A percentile compares a stretch with the other conserved stretches of the same genome.
Evolutionary conservation across 2,888 invertebrate species (phyloP).

Genomic region (Didymodactylos carnosus): DNA sequence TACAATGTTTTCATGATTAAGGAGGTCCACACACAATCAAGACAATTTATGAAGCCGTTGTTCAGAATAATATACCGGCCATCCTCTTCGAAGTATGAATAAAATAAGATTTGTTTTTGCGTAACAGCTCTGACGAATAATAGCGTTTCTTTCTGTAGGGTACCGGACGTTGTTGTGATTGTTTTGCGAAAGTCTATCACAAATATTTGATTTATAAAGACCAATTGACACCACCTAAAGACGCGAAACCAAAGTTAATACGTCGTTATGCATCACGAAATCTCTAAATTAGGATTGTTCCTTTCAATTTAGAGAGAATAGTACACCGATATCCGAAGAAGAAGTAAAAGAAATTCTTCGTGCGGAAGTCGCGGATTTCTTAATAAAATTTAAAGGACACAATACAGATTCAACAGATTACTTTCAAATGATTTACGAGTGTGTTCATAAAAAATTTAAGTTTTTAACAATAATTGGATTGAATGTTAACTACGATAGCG

Average conservation of each 20-base stretch:
- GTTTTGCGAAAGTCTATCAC: not conserved
- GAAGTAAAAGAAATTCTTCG: not conserved
- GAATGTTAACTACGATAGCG: not conserved
- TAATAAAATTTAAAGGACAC: not conserved
- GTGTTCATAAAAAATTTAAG: not conserved
- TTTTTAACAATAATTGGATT: not conserved
- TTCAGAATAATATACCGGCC: not conserved
- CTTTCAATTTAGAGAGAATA: not conserved
- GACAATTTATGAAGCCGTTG: not conserved
- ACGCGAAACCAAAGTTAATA: not conserved
- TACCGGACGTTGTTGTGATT: not conserved
- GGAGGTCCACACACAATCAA: conserved; percentile 32
- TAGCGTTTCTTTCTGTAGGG: too few relatives aligned
- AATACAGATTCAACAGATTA: not conserved
- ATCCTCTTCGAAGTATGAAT: not conserved
- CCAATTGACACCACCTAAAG: not conserved
- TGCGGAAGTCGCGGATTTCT: not conserved
- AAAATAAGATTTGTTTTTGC: too few relatives aligned
- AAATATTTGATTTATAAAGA: not conserved
- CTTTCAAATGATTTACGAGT: not conserved
- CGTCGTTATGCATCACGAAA: not conserved
- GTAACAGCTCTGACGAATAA: too few relatives aligned
- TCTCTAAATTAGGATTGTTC: not conserved
- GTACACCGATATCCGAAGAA: not conserved
- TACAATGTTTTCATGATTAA: too few relatives aligned